Conservation (phyloP, 1,140 invertebrate genomes). For the Ips typographus region DNA sequence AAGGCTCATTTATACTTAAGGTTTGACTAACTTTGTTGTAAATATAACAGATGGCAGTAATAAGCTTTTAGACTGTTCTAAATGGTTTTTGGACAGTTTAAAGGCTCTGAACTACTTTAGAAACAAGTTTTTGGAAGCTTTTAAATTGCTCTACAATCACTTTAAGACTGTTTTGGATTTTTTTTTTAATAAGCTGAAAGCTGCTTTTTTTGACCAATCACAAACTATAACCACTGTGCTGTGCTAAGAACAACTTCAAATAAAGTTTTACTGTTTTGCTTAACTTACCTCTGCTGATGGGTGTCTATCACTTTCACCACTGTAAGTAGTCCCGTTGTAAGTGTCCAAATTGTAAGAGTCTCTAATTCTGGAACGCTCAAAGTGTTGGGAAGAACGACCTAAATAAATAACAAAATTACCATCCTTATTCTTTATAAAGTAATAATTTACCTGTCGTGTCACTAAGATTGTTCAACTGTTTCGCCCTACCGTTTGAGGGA, state of each 20-base stretch:
- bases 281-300: constrained; percentile 48
- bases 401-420: constrained; percentile 3
- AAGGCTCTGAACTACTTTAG: too few species aligned
- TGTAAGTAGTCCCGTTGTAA: constrained; percentile 55
- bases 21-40: too few species aligned
- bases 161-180: too few species aligned
- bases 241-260: not conserved
- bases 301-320: constrained; percentile 56
- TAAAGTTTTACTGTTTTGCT: not conserved
- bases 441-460: constrained; percentile 53
- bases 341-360: constrained; percentile 61
- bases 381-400: constrained; percentile 38
- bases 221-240: not conserved
- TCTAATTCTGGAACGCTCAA: constrained; percentile 40
- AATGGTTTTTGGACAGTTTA: too few species aligned
- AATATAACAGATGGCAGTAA: too few species aligned
- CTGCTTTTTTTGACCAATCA: not conserved
- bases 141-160: too few species aligned
- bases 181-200: too few species aligned
- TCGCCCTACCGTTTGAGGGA: constrained; percentile 55
- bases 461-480: constrained; percentile 56
- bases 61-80: too few species aligned
- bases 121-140: too few species aligned
- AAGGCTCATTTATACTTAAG: too few species aligned
- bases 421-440: not conserved